phyloP scores from a whole-genome alignment of 2,888 invertebrate species.

The Tanytarsus gracilentus region DNA sequence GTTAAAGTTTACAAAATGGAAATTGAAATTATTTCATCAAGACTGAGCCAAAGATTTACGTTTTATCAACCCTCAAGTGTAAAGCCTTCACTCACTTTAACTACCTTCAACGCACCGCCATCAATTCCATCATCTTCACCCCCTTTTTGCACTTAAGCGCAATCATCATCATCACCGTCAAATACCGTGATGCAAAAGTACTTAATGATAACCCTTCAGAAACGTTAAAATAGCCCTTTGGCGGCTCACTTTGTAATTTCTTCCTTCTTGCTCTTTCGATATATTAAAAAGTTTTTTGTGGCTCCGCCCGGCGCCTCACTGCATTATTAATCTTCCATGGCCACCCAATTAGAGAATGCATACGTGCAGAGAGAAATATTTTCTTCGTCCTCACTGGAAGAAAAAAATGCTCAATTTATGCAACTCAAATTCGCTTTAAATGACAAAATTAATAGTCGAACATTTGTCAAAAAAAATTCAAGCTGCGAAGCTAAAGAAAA shows the following conservation, averaged over 20 bases:
- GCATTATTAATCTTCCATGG: slow-evolving; percentile 13
- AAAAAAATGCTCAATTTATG: neutral
- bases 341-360: slow-evolving; percentile 22
- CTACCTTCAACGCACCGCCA: no score
- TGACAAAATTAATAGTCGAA: neutral
- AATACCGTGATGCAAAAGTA: no score
- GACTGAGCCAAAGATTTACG: no score
- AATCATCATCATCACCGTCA: no score
- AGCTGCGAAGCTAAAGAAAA: neutral
- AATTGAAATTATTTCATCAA: no score
- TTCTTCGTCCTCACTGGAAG: neutral
- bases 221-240: slow-evolving; percentile 14
- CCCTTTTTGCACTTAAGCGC: no score
- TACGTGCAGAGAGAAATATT: neutral
- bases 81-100: no score
- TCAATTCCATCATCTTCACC: no score
- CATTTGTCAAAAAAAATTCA: slow-evolving; percentile 9
- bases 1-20: no score
- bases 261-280: neutral
- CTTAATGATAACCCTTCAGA: slow-evolving; percentile 17
- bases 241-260: slow-evolving; percentile 16
- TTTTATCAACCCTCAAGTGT: no score
- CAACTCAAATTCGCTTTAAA: neutral
- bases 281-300: neutral
- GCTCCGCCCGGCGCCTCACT: slow-evolving; percentile 20